Evolutionary conservation across 2,797 vertebrate genomes (phyloP).

Genomic region (Jordanella pulchra): DNA sequence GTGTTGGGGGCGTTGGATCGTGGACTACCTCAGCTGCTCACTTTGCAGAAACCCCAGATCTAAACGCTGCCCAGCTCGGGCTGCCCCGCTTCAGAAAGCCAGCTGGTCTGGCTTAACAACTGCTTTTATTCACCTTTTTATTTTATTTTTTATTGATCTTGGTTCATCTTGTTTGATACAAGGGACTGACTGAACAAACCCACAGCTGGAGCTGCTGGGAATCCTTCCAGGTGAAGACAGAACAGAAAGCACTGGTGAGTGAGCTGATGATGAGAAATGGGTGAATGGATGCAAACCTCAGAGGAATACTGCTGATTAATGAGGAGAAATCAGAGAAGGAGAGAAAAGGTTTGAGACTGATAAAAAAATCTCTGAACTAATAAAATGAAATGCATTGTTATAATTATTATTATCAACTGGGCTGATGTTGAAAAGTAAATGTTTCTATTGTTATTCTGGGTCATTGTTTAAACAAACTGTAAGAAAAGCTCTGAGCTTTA

Average conservation of each 20-base stretch:
- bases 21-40: conserved; percentile 53
- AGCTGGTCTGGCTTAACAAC: conserved; percentile 81
- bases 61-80: conserved; percentile 71
- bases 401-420: too few species aligned
- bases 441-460: background rate
- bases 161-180: conserved; percentile 70
- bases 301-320: background rate
- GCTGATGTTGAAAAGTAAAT: background rate
- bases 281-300: background rate
- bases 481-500: background rate
- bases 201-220: conserved; percentile 76
- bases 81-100: conserved; percentile 70
- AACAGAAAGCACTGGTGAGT: conserved; percentile 55
- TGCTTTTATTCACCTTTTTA: conserved; percentile 6
- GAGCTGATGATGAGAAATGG: background rate
- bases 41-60: conserved; percentile 63
- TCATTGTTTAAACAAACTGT: background rate
- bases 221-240: conserved; percentile 70
- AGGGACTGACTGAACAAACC: conserved; percentile 50
- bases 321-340: too few species aligned
- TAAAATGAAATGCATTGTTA: too few species aligned
- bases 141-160: conserved; percentile 12
- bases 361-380: background rate
- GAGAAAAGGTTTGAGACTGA: too few species aligned
- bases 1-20: conserved; percentile 24